phyloP scores from a whole-genome alignment of 2,888 invertebrate species.

The Chydorus sphaericus region DNA sequence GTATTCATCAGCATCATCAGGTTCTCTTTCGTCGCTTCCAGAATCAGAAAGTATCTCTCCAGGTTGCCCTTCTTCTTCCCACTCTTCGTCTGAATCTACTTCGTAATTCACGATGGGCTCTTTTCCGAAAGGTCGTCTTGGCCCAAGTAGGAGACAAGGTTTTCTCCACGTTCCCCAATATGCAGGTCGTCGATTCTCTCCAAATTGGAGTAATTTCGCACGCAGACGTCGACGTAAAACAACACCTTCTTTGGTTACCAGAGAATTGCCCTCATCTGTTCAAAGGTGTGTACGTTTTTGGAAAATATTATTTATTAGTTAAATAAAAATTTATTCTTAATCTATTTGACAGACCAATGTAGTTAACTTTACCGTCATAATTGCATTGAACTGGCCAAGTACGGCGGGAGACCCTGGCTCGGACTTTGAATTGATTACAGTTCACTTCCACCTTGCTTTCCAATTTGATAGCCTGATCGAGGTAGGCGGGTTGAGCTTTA shows the following conservation, averaged over 20 bases:
- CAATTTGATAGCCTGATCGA: constrained; percentile 38
- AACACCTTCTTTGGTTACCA: not conserved
- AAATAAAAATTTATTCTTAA: too few relatives aligned
- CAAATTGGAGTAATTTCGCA: constrained; percentile 75
- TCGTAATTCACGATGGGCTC: constrained; percentile 75
- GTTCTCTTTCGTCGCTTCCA: constrained; percentile 55
- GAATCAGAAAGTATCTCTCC: constrained; percentile 79
- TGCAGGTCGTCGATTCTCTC: constrained; percentile 82
- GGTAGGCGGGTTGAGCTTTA: constrained; percentile 34
- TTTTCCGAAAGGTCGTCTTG: constrained; percentile 58
- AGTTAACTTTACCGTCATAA: constrained; percentile 38
- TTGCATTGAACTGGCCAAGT: constrained; percentile 44
- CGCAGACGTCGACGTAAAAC: constrained; percentile 39
- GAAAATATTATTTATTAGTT: not conserved
- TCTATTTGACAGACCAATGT: constrained; percentile 45
- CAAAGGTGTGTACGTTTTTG: too few relatives aligned
- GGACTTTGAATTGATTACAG: constrained; percentile 42
- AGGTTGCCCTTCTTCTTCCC: constrained; percentile 83
- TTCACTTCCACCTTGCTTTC: constrained; percentile 39
- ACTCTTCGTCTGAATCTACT: constrained; percentile 88
- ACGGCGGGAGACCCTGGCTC: constrained; percentile 36
- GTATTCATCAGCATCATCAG: constrained; percentile 62
- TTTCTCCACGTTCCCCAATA: constrained; percentile 98
- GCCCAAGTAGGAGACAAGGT: constrained; percentile 43
- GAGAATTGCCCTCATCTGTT: not conserved